Conservation (phyloP, 2,888 invertebrate species). For the Smittia aterrima region DNA sequence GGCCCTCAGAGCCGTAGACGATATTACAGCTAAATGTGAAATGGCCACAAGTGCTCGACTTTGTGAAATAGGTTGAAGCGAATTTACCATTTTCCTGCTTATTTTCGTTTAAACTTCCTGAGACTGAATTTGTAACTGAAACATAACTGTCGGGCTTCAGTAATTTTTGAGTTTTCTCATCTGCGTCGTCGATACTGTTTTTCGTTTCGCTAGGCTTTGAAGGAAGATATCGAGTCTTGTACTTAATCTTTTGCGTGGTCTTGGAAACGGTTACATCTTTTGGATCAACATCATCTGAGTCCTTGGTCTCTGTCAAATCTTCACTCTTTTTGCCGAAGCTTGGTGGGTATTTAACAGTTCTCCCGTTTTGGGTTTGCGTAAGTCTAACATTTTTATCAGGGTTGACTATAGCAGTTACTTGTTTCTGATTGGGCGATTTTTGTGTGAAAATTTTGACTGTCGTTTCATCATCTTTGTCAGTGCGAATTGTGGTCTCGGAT, state of each 20-base stretch:
- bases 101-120: constrained; percentile 65
- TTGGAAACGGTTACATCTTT: constrained; percentile 50
- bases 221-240: constrained; percentile 34
- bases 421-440: constrained; percentile 49
- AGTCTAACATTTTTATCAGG: constrained; percentile 48
- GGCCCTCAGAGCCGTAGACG: constrained; percentile 72
- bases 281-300: constrained; percentile 47
- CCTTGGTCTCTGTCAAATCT: constrained; percentile 44
- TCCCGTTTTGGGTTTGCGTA: constrained; percentile 52
- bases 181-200: constrained; percentile 45
- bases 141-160: constrained; percentile 63
- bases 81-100: constrained; percentile 69
- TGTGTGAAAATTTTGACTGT: constrained; percentile 45
- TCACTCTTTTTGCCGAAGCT: neutral
- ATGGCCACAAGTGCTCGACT: constrained; percentile 83
- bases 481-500: constrained; percentile 1
- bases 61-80: constrained; percentile 78
- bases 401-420: constrained; percentile 48
- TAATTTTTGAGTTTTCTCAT: constrained; percentile 48
- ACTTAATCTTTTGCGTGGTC: constrained; percentile 43
- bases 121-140: constrained; percentile 76
- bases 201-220: constrained; percentile 11
- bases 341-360: constrained; percentile 42
- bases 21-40: constrained; percentile 83
- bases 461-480: constrained; percentile 23